Percentiles rank a stretch among this genome's conserved stretches.
Conservation (phyloP, 2,888 invertebrate species). For the Rhagonycha fulva region DNA sequence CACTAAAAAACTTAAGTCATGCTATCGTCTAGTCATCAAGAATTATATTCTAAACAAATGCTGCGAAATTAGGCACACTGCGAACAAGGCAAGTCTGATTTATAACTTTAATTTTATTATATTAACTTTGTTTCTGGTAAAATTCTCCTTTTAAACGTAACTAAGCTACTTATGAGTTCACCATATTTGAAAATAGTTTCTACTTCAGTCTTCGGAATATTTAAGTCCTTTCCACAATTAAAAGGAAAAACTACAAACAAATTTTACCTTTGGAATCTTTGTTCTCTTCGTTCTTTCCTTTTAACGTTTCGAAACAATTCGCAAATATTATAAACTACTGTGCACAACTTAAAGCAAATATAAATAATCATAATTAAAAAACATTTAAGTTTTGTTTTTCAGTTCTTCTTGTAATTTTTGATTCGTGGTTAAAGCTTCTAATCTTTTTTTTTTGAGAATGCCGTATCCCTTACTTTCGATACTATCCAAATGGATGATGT, state of each 20-base stretch:
- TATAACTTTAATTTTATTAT: not conserved
- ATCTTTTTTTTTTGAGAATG: not conserved
- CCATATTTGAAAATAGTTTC: not conserved
- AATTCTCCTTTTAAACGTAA: not conserved
- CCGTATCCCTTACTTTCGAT: conserved; percentile 5
- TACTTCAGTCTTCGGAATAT: not conserved
- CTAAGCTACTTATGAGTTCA: not conserved
- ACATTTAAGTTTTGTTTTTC: conserved; percentile 1
- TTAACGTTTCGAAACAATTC: not conserved
- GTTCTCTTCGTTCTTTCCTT: not conserved
- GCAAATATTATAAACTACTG: not conserved
- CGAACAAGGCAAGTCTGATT: not conserved
- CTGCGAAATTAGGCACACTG: no score
- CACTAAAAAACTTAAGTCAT: no score
- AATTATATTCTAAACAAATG: no score
- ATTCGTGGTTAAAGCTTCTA: not conserved
- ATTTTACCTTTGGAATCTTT: no score
- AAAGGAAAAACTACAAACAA: not conserved
- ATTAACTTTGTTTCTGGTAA: not conserved
- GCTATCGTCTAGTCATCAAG: no score
- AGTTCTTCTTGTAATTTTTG: not conserved
- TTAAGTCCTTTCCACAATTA: not conserved
- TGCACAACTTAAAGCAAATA: not conserved
- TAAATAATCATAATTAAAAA: not conserved
- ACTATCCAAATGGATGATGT: not conserved